Conservation (phyloP, 2,888 invertebrate species). For the Orthonychiurus folsomi region DNA sequence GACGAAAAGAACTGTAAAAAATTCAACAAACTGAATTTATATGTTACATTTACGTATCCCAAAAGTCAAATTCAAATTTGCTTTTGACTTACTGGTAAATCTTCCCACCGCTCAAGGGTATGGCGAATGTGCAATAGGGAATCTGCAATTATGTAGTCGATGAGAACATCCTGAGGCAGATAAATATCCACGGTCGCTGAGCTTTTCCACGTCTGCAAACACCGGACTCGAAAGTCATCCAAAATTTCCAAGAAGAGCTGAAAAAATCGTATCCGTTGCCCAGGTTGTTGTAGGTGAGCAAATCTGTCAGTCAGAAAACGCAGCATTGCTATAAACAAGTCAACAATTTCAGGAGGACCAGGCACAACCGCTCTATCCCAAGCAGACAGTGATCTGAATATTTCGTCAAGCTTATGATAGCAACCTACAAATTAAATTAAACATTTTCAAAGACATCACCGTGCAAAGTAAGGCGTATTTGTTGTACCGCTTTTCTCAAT, state of each 20-base stretch:
- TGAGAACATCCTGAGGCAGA: constrained; percentile 21
- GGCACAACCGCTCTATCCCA: constrained; percentile 37
- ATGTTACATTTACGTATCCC: constrained; percentile 3
- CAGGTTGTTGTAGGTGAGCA: constrained; percentile 32
- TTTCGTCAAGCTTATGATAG: constrained; percentile 35
- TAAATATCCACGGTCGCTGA: constrained; percentile 17
- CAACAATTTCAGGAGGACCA: constrained; percentile 36
- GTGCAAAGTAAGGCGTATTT: too few species aligned
- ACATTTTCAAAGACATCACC: constrained; percentile 2
- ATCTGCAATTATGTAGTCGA: constrained; percentile 36
- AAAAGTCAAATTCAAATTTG: too few species aligned
- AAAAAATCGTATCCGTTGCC: constrained; percentile 32
- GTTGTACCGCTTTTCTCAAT: constrained; percentile 34
- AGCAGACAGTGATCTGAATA: constrained; percentile 37
- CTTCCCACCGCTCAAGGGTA: constrained; percentile 35
- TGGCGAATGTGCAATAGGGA: constrained; percentile 25
- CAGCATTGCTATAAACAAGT: constrained; percentile 35
- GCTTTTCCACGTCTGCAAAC: constrained; percentile 37
- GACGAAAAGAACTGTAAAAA: constrained; percentile 31
- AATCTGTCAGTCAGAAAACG: constrained; percentile 36
- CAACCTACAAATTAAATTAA: constrained; percentile 21
- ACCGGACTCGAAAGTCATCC: constrained; percentile 37
- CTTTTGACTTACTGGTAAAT: constrained; percentile 33
- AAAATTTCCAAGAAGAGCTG: constrained; percentile 32
- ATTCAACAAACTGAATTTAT: constrained; percentile 6